Conservation (phyloP, 1,140 invertebrate species). For the Drosophila orena region DNA sequence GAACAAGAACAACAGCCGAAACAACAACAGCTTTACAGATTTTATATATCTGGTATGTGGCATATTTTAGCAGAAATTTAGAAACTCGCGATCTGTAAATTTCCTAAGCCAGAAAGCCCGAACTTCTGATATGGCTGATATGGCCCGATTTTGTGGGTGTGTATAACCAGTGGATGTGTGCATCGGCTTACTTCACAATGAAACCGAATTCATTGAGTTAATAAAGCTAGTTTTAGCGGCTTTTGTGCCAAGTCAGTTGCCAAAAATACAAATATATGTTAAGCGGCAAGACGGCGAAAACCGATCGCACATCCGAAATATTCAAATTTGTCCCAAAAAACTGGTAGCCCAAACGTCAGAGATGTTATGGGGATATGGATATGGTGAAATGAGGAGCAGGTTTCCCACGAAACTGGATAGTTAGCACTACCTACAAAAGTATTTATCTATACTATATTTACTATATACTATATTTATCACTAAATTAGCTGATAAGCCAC, state of each 20-base stretch:
- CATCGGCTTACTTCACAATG: constrained; percentile 5
- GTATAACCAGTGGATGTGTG: constrained; percentile 14
- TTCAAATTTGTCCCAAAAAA: constrained; percentile 26
- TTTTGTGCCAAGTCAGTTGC: constrained; percentile 20
- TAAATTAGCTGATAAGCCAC: no score
- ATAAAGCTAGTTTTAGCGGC: constrained; percentile 45
- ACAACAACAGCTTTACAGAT: constrained; percentile 46
- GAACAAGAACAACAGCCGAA: constrained; percentile 38
- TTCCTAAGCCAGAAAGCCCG: constrained; percentile 24
- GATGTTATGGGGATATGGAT: constrained; percentile 12
- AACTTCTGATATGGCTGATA: constrained; percentile 14
- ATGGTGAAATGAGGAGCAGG: constrained; percentile 17
- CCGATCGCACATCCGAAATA: constrained; percentile 19
- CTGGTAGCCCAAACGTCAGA: constrained; percentile 20
- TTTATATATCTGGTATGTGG: constrained; percentile 38
- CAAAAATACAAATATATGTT: neutral
- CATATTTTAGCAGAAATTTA: constrained; percentile 33
- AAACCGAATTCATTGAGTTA: constrained; percentile 14
- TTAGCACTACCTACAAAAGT: neutral
- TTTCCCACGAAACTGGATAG: constrained; percentile 17
- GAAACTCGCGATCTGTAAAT: constrained; percentile 20
- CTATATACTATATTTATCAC: no score
- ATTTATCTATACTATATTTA: no score
- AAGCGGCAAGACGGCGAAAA: constrained; percentile 26
- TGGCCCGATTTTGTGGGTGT: constrained; percentile 37